These are phyloP conservation scores for Koerneria pararmatus DNA, from an alignment of 2,888 invertebrate species.

Conservation along the genomic window DNA sequence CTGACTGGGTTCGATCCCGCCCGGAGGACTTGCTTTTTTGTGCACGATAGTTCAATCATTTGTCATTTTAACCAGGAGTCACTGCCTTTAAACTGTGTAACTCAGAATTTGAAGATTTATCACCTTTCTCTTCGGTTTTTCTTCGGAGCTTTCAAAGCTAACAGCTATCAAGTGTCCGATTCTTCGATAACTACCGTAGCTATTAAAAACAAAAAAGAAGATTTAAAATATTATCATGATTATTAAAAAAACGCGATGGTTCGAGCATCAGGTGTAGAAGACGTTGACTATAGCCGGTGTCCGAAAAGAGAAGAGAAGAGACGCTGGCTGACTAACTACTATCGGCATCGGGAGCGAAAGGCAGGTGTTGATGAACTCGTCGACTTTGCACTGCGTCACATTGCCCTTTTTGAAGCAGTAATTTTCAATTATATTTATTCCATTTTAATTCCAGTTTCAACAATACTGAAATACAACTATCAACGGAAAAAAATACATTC, in stretches of 20 bases:
- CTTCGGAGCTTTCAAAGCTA: no score
- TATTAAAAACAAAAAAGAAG: no score
- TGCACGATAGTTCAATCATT: no score
- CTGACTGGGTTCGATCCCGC: no score
- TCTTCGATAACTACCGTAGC: no score
- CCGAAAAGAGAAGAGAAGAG: conserved; percentile 38
- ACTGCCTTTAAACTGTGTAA: no score
- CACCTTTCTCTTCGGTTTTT: no score
- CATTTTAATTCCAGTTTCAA: background rate
- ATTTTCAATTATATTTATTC: conserved; percentile 19
- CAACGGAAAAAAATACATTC: no score
- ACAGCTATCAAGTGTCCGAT: no score
- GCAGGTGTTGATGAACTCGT: conserved; percentile 24
- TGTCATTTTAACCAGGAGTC: no score
- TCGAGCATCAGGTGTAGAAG: conserved; percentile 47
- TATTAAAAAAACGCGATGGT: background rate
- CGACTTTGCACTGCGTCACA: conserved; percentile 28
- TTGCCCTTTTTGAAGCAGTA: conserved; percentile 52
- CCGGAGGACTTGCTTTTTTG: no score
- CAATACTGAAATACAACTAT: conserved; percentile 8
- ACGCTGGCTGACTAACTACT: conserved; percentile 43
- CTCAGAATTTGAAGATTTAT: no score
- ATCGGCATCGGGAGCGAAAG: conserved; percentile 28
- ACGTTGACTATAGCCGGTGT: conserved; percentile 46
- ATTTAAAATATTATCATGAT: background rate